Conservation (phyloP, 2,888 invertebrate genomes). For the Lottia scabra region DNA sequence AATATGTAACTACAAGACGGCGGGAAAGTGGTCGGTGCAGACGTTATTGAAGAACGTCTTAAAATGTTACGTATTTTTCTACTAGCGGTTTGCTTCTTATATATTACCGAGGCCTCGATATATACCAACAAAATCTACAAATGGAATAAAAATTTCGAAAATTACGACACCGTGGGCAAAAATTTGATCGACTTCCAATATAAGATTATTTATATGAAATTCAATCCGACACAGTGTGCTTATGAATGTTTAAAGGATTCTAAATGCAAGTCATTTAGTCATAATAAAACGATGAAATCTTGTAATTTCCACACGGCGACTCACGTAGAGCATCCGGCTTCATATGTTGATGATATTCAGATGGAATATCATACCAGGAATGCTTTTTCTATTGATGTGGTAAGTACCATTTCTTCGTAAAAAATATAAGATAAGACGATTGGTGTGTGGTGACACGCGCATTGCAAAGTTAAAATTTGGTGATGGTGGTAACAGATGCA, state of each 20-base stretch:
- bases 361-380: slow-evolving; percentile 47
- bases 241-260: slow-evolving; percentile 50
- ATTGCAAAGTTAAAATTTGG: too few relatives aligned
- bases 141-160: slow-evolving; percentile 23
- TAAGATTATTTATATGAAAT: slow-evolving; percentile 39
- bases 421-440: too few relatives aligned
- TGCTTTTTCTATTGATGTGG: slow-evolving; percentile 52
- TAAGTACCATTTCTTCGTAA: slow-evolving; percentile 33
- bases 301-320: slow-evolving; percentile 57
- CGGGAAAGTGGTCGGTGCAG: too few relatives aligned
- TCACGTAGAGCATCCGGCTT: slow-evolving; percentile 39
- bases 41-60: too few relatives aligned
- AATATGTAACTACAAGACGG: too few relatives aligned
- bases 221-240: slow-evolving; percentile 53
- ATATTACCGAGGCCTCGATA: background rate
- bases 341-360: slow-evolving; percentile 27
- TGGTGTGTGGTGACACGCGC: too few relatives aligned
- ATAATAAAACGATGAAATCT: slow-evolving; percentile 26
- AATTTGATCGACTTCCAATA: slow-evolving; percentile 40
- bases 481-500: too few relatives aligned
- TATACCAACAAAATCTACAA: slow-evolving; percentile 17
- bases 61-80: background rate
- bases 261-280: slow-evolving; percentile 58
- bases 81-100: background rate
- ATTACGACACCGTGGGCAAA: slow-evolving; percentile 29